Evolutionary conservation across 2,797 vertebrate species (phyloP), one percentile per base, ranked within the genome.

Genomic region (Triplophysa bombifrons): DNA sequence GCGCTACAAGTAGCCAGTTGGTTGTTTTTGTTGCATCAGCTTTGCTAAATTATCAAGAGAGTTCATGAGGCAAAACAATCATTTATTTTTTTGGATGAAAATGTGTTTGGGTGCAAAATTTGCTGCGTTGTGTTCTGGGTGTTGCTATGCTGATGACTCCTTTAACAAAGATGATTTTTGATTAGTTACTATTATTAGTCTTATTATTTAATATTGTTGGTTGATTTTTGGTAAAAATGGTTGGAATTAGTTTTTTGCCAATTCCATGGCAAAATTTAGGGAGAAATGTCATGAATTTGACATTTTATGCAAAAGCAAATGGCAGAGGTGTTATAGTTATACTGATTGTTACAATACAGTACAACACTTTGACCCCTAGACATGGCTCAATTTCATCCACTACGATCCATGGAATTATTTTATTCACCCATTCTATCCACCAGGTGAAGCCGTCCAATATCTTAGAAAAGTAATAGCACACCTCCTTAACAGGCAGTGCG

Each of bases 1-100:
- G 25, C 9, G 38, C 10, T 48, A 56, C 34, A 50, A 1, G 34
- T 56, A 34, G 72, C 56, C 44, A 19, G 16, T 22, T 58, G 61
- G 17, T 41, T 72, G 22, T 75, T 51, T 76, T 75, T 30, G 50
- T 17, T 13, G 25, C 22, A 79, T 66, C 12, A 46, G 51, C 38
- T 72, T 56, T 56, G 53, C 34, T 66, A 48, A 66, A 58, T 80
- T 1, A 80, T 67, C 53, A 60, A 20, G 65, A 60, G 44, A 8
- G 13, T 27, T 34, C 8, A 0, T 17, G 12, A 69, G 41, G 44
- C 38, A 22, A 38, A 38, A 38, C 34, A 38, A 7, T 5, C 0
- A 6, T 7, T 9, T 17, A 27, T 27, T 27, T 58, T 48, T 60
- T 68, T 14, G 12, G 4, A 34, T 22, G 13, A 74, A 12, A 41